Evolutionary conservation across 2,113 vertebrate genomes (phyloP).

Genomic region (Aramus guarauna): DNA sequence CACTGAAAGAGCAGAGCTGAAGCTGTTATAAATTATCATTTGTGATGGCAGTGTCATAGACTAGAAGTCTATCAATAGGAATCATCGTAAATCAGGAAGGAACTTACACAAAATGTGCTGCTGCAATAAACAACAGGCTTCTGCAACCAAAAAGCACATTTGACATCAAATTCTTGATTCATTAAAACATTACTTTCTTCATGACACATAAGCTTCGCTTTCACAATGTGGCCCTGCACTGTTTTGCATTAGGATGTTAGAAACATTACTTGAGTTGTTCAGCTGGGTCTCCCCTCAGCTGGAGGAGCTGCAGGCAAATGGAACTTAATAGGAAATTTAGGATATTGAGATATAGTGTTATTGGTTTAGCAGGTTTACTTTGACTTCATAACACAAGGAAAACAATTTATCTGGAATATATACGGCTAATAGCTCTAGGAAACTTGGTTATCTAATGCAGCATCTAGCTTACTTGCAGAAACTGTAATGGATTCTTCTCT

Average conservation of each 20-base stretch:
- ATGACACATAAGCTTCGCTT: neutral
- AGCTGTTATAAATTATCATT: neutral
- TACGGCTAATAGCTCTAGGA: neutral
- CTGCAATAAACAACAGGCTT: neutral
- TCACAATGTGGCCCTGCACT: neutral
- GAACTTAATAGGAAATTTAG: neutral
- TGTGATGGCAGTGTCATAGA: neutral
- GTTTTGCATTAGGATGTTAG: neutral
- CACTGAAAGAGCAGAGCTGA: constrained; percentile 1
- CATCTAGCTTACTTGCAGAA: neutral
- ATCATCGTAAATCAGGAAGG: neutral
- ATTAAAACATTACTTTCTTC: neutral
- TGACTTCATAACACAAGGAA: neutral
- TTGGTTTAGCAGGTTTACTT: constrained; percentile 6
- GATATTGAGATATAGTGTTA: neutral
- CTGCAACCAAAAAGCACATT: neutral
- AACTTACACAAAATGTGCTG: neutral
- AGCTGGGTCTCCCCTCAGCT: neutral
- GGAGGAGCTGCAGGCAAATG: neutral
- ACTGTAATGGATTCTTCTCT: neutral
- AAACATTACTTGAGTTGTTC: neutral
- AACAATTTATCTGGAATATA: neutral
- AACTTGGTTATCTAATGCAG: neutral
- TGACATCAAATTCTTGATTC: constrained; percentile 6
- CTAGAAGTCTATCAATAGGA: constrained; percentile 5